Evolutionary conservation across 2,113 vertebrate genomes (phyloP), one percentile per base, ranked within the genome.

Genomic region (Strigops habroptila): DNA sequence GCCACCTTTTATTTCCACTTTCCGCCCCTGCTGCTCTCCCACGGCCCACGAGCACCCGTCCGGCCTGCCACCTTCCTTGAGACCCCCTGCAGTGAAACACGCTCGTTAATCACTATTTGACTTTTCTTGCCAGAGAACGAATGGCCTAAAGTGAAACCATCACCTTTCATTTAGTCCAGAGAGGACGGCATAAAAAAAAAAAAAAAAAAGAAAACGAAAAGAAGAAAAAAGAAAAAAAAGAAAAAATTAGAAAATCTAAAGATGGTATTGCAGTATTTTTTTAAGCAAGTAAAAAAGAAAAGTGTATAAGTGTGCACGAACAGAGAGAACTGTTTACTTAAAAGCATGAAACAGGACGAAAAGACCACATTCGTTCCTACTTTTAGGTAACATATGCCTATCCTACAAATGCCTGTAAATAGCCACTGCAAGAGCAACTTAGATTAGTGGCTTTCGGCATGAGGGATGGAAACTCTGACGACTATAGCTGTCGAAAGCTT

Each of bases 401-500:
- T 62, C 64, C 69, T 85, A 55, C 78, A 92, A 95, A 82, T 94
- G 71, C 82, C 67, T 92, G 51, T 95, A 93, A 97, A 95, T 57
- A 96, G 49, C 75, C 82, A 88, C 90, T 88, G 86, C 55, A 95
- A 82, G 95, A 94, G 80, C 73, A 71, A 86, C 25, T 84, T 48
- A 39, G 46, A 86, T 90, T 81, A 84, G 67, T 64, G 59, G 74
- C 67, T 91, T 95, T 95, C 49, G 91, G 49, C 37, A 62, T 68
- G 70, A 94, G 82, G n/a, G 53, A 84, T 81, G 78, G 93, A 95
- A 94, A 97, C 59, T 94, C 77, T 87, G 86, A 92, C 80, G 46
- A 63, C 31, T 87, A 88, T 39, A 91, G 69, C 73, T 79, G 88
- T 78, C 30, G 85, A 95, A 96, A 93, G 83, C 41, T 79, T 86